These are phyloP conservation scores for Gorsachius magnificus DNA, from an alignment of 2,797 vertebrate genomes.

Conservation along the genomic window DNA sequence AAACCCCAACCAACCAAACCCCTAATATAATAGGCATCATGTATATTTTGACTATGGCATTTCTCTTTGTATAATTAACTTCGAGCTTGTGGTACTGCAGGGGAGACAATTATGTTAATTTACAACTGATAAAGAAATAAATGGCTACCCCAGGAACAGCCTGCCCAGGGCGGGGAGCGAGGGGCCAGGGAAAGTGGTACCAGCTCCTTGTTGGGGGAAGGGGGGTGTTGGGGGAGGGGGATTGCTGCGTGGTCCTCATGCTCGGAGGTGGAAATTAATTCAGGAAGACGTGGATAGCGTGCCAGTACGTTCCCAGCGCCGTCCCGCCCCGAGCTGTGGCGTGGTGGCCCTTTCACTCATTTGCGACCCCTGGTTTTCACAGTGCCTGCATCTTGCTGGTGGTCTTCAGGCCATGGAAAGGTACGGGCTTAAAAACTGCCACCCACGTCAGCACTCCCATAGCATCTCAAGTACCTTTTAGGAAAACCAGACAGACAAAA, in stretches of 20 bases:
- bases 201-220: neutral
- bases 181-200: neutral
- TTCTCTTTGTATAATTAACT: conserved; percentile 80
- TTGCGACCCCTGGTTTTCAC: neutral
- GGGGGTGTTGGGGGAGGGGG: neutral
- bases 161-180: neutral
- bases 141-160: neutral
- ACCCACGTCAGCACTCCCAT: conserved; percentile 22
- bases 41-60: conserved; percentile 88
- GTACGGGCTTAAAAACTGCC: conserved; percentile 56
- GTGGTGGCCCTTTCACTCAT: neutral
- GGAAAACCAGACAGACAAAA: conserved; percentile 11
- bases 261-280: neutral
- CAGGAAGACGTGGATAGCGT: neutral
- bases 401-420: neutral
- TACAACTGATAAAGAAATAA: conserved; percentile 7
- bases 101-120: conserved; percentile 19
- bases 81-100: conserved; percentile 20
- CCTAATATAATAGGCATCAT: conserved; percentile 79
- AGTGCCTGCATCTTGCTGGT: accelerated
- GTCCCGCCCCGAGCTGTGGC: neutral
- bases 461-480: conserved; percentile 54
- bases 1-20: neutral
- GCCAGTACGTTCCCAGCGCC: neutral
- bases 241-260: neutral